Conservation (phyloP, 64 coral and sea anemone genomes). For the Orbicella faveolata region DNA sequence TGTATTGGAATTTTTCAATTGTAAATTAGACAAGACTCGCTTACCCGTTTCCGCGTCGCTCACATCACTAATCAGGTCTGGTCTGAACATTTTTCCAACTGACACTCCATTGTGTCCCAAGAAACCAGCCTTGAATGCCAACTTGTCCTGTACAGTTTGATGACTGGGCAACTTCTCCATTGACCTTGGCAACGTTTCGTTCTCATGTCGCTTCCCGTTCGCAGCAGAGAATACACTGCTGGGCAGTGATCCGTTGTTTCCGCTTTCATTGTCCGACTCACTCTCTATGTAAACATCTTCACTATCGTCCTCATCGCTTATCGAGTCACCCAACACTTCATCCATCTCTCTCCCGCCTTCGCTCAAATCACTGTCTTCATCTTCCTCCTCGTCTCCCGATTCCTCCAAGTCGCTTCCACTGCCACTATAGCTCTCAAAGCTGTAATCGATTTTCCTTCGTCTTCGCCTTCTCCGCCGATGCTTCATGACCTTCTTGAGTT, state of each 20-base stretch:
- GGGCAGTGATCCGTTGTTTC: constrained; percentile 15
- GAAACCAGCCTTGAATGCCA: constrained; percentile 35
- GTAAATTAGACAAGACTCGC: neutral
- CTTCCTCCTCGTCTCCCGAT: constrained; percentile 34
- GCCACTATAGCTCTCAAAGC: constrained; percentile 74
- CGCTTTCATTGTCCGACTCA: constrained; percentile 80
- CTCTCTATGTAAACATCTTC: constrained; percentile 92
- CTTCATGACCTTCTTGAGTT: constrained; percentile 70
- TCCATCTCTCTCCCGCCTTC: constrained; percentile 80
- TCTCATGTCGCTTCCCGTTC: neutral
- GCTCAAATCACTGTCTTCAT: constrained; percentile 91
- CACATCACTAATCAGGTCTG: constrained; percentile 79
- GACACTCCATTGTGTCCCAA: constrained; percentile 72
- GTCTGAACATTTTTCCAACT: constrained; percentile 47
- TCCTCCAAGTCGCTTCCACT: constrained; percentile 84
- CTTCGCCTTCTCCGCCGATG: constrained; percentile 69
- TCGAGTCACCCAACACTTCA: constrained; percentile 59
- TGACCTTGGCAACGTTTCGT: neutral
- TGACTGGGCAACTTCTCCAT: neutral
- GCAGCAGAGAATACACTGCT: constrained; percentile 54
- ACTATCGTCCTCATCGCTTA: constrained; percentile 88
- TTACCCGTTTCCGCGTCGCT: constrained; percentile 90
- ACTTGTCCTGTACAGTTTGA: constrained; percentile 1
- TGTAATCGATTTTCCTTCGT: constrained; percentile 54
- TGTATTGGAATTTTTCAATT: no score